Conservation (phyloP, 2,113 vertebrate genomes). For the Stomatorhinus ivindoensis region DNA sequence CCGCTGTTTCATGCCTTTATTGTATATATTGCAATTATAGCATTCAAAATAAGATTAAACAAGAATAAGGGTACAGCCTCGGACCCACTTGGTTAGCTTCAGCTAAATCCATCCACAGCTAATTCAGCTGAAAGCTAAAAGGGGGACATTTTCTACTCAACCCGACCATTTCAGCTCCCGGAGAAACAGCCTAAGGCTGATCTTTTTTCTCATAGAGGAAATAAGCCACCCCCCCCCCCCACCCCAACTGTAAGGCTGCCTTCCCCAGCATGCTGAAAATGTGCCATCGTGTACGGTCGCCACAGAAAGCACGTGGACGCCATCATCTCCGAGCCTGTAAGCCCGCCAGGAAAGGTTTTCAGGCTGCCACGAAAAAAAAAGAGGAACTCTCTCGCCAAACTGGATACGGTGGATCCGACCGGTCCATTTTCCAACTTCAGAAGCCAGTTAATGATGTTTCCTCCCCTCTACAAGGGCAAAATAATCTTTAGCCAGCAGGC, state of each 20-base stretch:
- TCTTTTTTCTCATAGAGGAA: background rate
- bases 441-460: background rate
- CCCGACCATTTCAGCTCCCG: background rate
- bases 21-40: background rate
- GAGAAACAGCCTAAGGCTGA: background rate
- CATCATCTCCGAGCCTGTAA: background rate
- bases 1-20: background rate
- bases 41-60: background rate
- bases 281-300: background rate
- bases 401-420: background rate
- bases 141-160: background rate
- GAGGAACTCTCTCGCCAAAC: background rate
- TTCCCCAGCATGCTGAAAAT: background rate
- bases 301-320: background rate
- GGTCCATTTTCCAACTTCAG: background rate
- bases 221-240: background rate
- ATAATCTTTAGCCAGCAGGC: background rate
- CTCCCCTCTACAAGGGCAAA: background rate
- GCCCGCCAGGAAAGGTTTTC: background rate
- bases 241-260: background rate
- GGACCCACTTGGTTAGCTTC: background rate
- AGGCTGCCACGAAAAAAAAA: background rate
- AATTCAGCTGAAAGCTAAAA: background rate
- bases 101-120: background rate
- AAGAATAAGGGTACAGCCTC: background rate